phyloP scores from a whole-genome alignment of 2,113 vertebrate genomes.

The Tonatia bakeri region DNA sequence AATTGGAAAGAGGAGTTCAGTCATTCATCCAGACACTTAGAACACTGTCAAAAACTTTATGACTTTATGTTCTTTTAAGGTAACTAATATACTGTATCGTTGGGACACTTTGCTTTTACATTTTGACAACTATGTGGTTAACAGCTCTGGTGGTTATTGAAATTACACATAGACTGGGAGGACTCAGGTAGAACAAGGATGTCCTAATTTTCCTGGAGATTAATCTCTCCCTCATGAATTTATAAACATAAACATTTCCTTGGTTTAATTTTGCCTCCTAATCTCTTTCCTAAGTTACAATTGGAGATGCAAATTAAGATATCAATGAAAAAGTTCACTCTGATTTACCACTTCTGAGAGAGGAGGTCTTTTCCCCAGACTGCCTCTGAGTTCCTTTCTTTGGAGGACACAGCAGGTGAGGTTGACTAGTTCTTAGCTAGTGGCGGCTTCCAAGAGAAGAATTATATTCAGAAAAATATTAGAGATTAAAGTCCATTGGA shows the following conservation, averaged over 20 bases:
- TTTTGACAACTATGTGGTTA: neutral
- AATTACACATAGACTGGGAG: neutral
- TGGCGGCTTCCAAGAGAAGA: neutral
- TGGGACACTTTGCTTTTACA: constrained; percentile 10
- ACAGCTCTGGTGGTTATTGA: neutral
- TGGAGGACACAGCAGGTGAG: neutral
- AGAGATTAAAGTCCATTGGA: constrained; percentile 14
- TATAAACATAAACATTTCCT: constrained; percentile 7
- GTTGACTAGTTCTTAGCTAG: neutral
- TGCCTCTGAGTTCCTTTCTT: constrained; percentile 31
- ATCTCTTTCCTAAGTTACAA: neutral
- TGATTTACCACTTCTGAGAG: constrained; percentile 17
- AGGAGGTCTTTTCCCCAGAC: neutral
- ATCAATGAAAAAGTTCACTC: neutral
- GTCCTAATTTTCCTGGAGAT: neutral
- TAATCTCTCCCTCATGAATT: neutral
- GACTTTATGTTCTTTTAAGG: constrained; percentile 3
- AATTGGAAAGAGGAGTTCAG: neutral
- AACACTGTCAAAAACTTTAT: neutral
- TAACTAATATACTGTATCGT: neutral
- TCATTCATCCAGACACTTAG: neutral
- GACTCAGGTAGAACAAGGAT: neutral
- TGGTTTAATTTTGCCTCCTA: neutral
- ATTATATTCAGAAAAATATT: constrained; percentile 24
- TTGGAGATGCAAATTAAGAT: constrained; percentile 47